phyloP scores from a whole-genome alignment of 2,113 vertebrate species.

The Muntiacus muntjak region DNA sequence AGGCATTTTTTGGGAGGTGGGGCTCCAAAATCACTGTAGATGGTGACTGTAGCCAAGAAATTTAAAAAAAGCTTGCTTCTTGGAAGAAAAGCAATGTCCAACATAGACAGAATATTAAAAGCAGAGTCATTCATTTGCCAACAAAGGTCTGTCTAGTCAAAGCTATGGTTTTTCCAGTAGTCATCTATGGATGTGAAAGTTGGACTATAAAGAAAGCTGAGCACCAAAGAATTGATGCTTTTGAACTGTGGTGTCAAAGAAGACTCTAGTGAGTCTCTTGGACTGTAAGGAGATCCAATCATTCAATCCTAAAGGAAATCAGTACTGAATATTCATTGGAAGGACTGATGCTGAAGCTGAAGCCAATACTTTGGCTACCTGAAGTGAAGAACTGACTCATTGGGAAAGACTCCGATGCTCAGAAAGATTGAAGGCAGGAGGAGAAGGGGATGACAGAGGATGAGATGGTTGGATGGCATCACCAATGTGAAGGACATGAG shows the following conservation, averaged over 20 bases:
- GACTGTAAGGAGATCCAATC: neutral
- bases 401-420: neutral
- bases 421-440: neutral
- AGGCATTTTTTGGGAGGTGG: neutral
- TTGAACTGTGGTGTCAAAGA: neutral
- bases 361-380: neutral
- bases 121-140: neutral
- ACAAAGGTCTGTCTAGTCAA: neutral
- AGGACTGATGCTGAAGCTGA: neutral
- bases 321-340: neutral
- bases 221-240: neutral
- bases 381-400: neutral
- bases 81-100: neutral
- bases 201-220: neutral
- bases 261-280: neutral
- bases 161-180: neutral
- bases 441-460: neutral
- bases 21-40: neutral
- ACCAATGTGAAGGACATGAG: accelerated
- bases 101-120: neutral
- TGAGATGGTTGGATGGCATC: neutral
- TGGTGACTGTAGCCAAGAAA: neutral
- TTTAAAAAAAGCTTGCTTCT: neutral
- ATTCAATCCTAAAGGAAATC: neutral
- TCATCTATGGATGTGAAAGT: neutral